phyloP scores from a whole-genome alignment of 2,797 vertebrate species.

The Ptychadena robeensis region DNA sequence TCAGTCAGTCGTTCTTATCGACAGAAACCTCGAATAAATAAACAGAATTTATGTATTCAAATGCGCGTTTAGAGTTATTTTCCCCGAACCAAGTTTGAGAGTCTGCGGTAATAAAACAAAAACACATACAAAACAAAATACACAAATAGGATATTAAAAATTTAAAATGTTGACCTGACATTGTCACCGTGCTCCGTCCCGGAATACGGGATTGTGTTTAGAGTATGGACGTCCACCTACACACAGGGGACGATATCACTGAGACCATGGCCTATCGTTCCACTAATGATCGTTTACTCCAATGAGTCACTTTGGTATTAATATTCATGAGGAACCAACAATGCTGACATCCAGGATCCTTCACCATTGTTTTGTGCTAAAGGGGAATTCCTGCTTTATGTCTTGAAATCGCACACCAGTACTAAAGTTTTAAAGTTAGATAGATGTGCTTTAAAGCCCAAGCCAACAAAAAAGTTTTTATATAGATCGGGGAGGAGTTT shows the following conservation, averaged over 20 bases:
- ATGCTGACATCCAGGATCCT: not conserved
- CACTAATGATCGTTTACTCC: not conserved
- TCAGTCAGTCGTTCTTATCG: not conserved
- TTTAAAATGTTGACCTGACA: constrained; percentile 7
- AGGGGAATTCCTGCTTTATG: not conserved
- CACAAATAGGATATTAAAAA: not conserved
- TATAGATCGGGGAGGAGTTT: not conserved
- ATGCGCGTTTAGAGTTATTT: not conserved
- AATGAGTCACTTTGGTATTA: not conserved
- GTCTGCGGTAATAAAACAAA: not conserved
- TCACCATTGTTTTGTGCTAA: not conserved
- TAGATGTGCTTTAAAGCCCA: not conserved
- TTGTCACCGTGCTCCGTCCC: not conserved
- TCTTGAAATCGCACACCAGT: not conserved
- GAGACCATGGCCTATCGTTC: not conserved
- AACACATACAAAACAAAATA: not conserved
- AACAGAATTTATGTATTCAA: not conserved
- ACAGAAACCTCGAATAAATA: not conserved
- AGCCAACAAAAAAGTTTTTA: not conserved
- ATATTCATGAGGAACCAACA: constrained; percentile 16
- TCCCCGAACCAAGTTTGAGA: not conserved
- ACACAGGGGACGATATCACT: not conserved
- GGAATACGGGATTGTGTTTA: not conserved
- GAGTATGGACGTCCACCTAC: not conserved
- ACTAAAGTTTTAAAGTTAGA: not conserved